A percentile compares a stretch with the other conserved stretches of the same genome.
Evolutionary conservation across 2,888 invertebrate genomes (phyloP).

Genomic region (Margaritifera margaritifera): DNA sequence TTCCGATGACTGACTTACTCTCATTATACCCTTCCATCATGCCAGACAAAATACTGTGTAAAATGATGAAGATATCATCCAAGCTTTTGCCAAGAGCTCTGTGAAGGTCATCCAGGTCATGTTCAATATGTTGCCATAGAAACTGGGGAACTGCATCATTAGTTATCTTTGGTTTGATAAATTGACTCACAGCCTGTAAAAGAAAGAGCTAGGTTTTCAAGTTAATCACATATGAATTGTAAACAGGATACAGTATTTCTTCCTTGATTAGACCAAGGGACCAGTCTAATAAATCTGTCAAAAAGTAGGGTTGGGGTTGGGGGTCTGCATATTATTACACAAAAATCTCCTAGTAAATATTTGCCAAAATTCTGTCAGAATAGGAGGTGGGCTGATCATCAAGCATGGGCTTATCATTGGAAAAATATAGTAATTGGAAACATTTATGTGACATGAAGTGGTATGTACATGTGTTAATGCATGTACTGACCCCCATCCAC

Average conservation of each 20-base stretch:
- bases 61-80: constrained; percentile 44
- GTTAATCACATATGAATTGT: neutral
- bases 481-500: no score
- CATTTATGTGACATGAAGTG: no score
- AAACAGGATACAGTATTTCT: neutral
- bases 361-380: no score
- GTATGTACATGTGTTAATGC: no score
- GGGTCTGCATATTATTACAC: no score
- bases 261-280: neutral
- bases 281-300: no score
- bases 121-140: constrained; percentile 38
- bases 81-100: constrained; percentile 26
- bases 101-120: constrained; percentile 33
- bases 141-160: constrained; percentile 18
- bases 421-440: no score
- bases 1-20: no score
- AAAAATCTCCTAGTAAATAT: no score
- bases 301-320: no score
- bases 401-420: no score
- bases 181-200: constrained; percentile 10
- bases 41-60: constrained; percentile 31
- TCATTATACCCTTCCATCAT: neutral
- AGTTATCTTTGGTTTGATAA: constrained; percentile 13
- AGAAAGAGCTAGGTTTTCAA: neutral
- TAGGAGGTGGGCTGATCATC: no score